Base-by-base conservation (phyloP, 2,797 vertebrate genomes). In the Threskiornis aethiopicus region DNA sequence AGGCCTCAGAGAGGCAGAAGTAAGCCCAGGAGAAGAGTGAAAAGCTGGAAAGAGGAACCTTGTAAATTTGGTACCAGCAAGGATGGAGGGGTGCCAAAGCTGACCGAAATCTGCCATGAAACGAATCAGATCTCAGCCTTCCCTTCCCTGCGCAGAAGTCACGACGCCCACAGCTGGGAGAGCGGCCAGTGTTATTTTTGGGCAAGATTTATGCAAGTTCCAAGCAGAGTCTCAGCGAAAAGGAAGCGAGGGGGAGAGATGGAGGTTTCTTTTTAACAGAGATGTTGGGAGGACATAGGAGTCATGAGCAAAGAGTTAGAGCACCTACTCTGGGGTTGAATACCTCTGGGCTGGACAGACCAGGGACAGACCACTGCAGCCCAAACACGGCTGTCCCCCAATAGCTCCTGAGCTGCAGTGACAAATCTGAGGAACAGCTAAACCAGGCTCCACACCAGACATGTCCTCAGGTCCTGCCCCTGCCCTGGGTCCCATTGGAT, bases 101-200 rank as follows among this genome's bases (percentile, higher is more conserved):
- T 75, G 92, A 37, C 80, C 65, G 6, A 83, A 82, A 84, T 3
- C 83, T 82, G 89, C 89, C 91, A 19, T 4, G 8, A 35, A 71
- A 44, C 2, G 5, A 65, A 70, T 2, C 39, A 22, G 75, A 31
- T 57, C 42, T 13, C 76, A 72, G 82, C 77, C 35, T 6, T 8
- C 46, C 66, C 79, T 71, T 75, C 94, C 87, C 92, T 8, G 57
- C 0, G n/a, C 92, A 52, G 84, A 18, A 89, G 59, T 62, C 71
- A 28, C 2, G 39, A 42, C 33, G 17, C 92, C 90, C 92, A 64
- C 62, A 33, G 87, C 96, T 72, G 94, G 96, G 96, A 93, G 31
- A 86, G 86, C 9, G 0, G 73, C 96, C 97, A 94, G 93, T 64
- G 95, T 75, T 96, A 87, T 95, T 96, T 91, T 28, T 87, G 95